These are phyloP conservation scores for Limnephilus auricula DNA, from an alignment of 2,888 invertebrate species.

Conservation along the genomic window DNA sequence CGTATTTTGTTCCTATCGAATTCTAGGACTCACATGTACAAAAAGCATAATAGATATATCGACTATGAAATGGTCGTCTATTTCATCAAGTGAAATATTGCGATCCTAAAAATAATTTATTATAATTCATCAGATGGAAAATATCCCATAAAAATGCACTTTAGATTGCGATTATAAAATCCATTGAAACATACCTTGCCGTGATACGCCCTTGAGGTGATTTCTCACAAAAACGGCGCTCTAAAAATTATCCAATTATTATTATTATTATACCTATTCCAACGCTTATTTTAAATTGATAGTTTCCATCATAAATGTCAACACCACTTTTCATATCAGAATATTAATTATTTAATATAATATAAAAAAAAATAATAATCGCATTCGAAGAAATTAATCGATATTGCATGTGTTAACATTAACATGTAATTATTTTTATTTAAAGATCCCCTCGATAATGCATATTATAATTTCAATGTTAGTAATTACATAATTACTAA, in stretches of 20 bases:
- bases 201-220: too few relatives aligned
- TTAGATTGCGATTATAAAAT: neutral
- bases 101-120: neutral
- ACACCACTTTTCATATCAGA: neutral
- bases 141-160: neutral
- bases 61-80: neutral
- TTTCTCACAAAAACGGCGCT: too few relatives aligned
- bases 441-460: too few relatives aligned
- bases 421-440: too few relatives aligned
- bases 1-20: neutral
- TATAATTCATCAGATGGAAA: neutral
- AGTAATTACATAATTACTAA: too few relatives aligned
- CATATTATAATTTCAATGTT: too few relatives aligned
- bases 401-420: too few relatives aligned
- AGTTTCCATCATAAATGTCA: neutral
- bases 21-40: neutral
- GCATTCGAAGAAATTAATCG: too few relatives aligned
- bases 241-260: too few relatives aligned
- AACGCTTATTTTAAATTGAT: neutral
- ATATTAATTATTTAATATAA: neutral
- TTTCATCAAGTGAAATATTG: neutral
- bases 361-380: too few relatives aligned
- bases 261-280: too few relatives aligned
- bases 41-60: neutral
- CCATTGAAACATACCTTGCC: neutral